Percentiles rank a stretch among this genome's conserved stretches.
phyloP scores from a whole-genome alignment of 2,113 vertebrate species.

The Pavo muticus region DNA sequence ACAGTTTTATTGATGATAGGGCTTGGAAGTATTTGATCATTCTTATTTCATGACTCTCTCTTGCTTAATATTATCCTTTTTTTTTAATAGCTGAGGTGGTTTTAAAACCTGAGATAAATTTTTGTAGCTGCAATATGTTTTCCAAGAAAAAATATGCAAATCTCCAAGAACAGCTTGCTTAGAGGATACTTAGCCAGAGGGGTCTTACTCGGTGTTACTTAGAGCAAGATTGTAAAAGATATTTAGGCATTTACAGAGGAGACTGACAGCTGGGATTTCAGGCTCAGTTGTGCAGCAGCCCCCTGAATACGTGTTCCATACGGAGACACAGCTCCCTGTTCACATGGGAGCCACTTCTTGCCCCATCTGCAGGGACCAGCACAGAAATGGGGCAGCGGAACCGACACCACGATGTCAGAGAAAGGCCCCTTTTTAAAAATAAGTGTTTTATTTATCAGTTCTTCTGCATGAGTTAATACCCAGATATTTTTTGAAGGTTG shows the following conservation, averaged over 20 bases:
- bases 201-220: neutral
- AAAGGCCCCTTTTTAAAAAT: neutral
- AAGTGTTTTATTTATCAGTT: neutral
- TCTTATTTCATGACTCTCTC: slow-evolving; percentile 46
- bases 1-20: slow-evolving; percentile 56
- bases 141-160: neutral
- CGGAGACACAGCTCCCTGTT: neutral
- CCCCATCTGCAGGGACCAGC: neutral
- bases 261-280: neutral
- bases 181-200: neutral
- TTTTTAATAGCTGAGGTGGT: neutral
- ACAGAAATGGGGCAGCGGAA: neutral
- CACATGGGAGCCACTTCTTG: neutral
- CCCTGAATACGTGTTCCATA: no score
- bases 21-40: slow-evolving; percentile 47
- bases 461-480: neutral
- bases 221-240: neutral
- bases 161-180: neutral
- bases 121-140: neutral
- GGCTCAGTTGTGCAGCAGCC: neutral
- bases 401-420: neutral
- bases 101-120: slow-evolving; percentile 17
- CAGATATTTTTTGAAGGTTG: neutral
- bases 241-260: neutral
- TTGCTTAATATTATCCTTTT: slow-evolving; percentile 30